Percentiles rank a stretch among this genome's conserved stretches.
phyloP scores from a whole-genome alignment of 2,888 invertebrate species.

The Auanema sp. region DNA sequence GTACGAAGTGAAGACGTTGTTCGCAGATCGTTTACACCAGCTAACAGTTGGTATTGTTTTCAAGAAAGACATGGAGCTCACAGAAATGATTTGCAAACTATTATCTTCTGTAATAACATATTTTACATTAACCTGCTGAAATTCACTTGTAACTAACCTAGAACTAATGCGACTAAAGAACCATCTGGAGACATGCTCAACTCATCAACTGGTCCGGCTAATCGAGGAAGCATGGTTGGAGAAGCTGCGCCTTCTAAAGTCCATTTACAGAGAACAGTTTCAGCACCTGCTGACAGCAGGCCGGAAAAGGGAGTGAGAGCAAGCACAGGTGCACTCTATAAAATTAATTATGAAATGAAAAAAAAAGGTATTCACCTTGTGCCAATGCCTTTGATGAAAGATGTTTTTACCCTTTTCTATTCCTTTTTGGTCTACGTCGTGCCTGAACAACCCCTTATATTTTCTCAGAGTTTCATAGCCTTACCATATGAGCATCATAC shows the following conservation, averaged over 20 bases:
- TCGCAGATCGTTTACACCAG: conserved; percentile 28
- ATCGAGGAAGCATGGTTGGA: conserved; percentile 30
- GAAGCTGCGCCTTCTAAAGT: conserved; percentile 20
- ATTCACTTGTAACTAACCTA: conserved; percentile 23
- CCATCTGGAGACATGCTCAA: conserved; percentile 27
- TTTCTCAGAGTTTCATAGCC: not conserved
- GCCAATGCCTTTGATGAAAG: conserved; percentile 13
- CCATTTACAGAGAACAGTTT: conserved; percentile 31
- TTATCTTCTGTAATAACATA: conserved; percentile 46
- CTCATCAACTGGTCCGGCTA: conserved; percentile 26
- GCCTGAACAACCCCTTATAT: not conserved
- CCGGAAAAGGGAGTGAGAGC: conserved; percentile 35
- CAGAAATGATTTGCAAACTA: conserved; percentile 40
- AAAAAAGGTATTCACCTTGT: conserved; percentile 14
- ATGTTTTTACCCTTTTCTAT: not conserved
- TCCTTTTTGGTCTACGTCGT: not conserved
- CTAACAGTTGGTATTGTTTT: conserved; percentile 25
- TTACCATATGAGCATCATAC: conserved; percentile 23
- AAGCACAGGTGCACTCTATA: conserved; percentile 20
- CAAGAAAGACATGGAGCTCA: conserved; percentile 45
- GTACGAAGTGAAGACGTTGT: conserved; percentile 26
- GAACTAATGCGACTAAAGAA: conserved; percentile 24
- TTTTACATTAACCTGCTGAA: not conserved
- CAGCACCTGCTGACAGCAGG: conserved; percentile 35
- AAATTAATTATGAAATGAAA: not conserved